Conservation (phyloP, 2,888 invertebrate species). For the Timandra comae region DNA sequence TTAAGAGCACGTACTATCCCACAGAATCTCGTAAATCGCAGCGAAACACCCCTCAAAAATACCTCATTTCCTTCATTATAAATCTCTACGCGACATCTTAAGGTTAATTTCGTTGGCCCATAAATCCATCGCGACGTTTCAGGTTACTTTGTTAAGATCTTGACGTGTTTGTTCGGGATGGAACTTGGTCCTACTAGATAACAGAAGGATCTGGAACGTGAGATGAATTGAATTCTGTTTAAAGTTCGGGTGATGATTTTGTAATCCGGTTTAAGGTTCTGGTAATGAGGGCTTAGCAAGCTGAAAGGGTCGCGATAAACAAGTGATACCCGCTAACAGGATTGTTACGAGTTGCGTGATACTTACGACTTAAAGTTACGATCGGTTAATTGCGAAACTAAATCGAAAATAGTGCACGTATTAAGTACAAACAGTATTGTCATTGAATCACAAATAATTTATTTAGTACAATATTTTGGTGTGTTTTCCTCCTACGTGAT, state of each 20-base stretch:
- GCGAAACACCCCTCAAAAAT: slow-evolving; percentile 54
- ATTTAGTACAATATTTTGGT: no score
- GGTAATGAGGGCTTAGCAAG: slow-evolving; percentile 5
- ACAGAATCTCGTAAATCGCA: slow-evolving; percentile 25
- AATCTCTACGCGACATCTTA: slow-evolving; percentile 58
- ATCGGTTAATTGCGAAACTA: background rate
- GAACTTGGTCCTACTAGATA: slow-evolving; percentile 16
- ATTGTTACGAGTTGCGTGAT: no score
- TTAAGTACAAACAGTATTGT: no score
- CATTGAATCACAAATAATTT: no score
- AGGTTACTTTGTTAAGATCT: slow-evolving; percentile 22
- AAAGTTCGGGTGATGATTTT: slow-evolving; percentile 12
- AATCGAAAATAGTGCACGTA: no score
- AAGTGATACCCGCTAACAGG: background rate
- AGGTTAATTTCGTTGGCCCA: slow-evolving; percentile 61
- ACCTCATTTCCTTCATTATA: slow-evolving; percentile 59
- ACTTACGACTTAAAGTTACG: no score
- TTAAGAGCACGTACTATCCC: slow-evolving; percentile 12
- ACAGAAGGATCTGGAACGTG: slow-evolving; percentile 15
- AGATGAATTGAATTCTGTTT: slow-evolving; percentile 9
- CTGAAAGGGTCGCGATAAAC: background rate
- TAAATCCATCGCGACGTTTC: slow-evolving; percentile 50
- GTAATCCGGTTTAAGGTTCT: slow-evolving; percentile 14
- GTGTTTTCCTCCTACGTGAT: background rate
- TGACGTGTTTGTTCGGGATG: slow-evolving; percentile 15